These are phyloP conservation scores for Phaethon lepturus DNA, from an alignment of 2,113 vertebrate species.

Conservation along the genomic window DNA sequence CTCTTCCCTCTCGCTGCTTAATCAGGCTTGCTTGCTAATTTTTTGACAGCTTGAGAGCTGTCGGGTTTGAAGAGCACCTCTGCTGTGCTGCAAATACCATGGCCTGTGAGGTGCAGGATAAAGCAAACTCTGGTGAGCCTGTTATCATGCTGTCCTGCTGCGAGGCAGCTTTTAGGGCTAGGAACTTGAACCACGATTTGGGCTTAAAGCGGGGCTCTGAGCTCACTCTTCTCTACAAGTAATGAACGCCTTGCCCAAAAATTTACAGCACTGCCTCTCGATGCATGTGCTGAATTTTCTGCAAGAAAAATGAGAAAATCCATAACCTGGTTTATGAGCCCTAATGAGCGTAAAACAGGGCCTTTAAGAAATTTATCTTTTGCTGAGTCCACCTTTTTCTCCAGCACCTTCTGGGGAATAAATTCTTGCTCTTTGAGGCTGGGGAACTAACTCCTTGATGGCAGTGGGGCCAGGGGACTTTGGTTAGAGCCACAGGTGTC, in stretches of 20 bases:
- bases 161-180: not conserved
- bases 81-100: not conserved
- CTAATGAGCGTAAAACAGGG: constrained; percentile 41
- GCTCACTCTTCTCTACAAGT: not conserved
- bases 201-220: not conserved
- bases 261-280: not conserved
- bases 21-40: not conserved
- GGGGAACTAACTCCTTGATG: not conserved
- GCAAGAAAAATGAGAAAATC: constrained; percentile 58
- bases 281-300: constrained; percentile 3
- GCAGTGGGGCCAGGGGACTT: not conserved
- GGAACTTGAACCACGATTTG: not conserved
- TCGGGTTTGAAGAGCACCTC: not conserved
- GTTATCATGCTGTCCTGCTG: not conserved
- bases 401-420: constrained; percentile 4
- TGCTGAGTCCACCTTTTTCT: constrained; percentile 58
- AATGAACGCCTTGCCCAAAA: not conserved
- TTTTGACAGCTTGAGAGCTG: not conserved
- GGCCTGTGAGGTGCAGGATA: not conserved
- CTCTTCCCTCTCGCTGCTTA: not conserved
- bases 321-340: constrained; percentile 41
- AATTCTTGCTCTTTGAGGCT: constrained; percentile 28
- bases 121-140: not conserved
- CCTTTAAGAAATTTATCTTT: constrained; percentile 54
- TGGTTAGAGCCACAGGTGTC: not conserved